Conservation (phyloP, 1,140 invertebrate genomes). For the Drosophila cardini region DNA sequence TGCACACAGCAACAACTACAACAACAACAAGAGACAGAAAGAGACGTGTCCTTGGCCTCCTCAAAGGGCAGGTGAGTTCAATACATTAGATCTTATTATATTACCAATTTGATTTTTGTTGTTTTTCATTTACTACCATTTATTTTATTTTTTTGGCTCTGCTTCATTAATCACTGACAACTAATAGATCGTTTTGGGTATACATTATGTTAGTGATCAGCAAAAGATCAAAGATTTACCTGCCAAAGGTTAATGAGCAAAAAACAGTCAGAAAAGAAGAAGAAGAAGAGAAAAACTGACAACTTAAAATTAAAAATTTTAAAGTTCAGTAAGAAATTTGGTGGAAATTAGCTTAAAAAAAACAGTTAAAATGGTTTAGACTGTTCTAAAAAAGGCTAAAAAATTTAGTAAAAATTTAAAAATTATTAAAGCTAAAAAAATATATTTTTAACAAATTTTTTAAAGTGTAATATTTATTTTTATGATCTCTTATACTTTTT, state of each 20-base stretch:
- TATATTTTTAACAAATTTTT: no score
- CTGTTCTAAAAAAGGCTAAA: no score
- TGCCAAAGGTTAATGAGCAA: conserved; percentile 19
- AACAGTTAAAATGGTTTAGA: no score
- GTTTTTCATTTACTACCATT: conserved; percentile 24
- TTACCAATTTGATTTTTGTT: conserved; percentile 23
- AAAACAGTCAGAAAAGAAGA: background rate
- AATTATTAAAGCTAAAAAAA: no score
- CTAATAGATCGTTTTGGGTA: conserved; percentile 17
- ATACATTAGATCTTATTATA: conserved; percentile 34
- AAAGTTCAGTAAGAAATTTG: background rate
- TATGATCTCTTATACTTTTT: no score
- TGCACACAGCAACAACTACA: conserved; percentile 23
- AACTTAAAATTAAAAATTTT: background rate
- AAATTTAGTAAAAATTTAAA: no score
- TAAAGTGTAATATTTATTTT: no score
- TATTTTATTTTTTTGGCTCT: conserved; percentile 15
- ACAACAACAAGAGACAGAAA: conserved; percentile 28
- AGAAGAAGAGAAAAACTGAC: no score
- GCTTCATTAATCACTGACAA: conserved; percentile 66
- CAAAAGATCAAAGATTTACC: conserved; percentile 20
- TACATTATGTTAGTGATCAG: conserved; percentile 16
- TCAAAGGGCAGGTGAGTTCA: conserved; percentile 68
- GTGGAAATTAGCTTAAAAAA: no score
- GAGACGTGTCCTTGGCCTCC: conserved; percentile 68